Conservation (phyloP, 2,113 vertebrate genomes). For the Dasypus novemcinctus region DNA sequence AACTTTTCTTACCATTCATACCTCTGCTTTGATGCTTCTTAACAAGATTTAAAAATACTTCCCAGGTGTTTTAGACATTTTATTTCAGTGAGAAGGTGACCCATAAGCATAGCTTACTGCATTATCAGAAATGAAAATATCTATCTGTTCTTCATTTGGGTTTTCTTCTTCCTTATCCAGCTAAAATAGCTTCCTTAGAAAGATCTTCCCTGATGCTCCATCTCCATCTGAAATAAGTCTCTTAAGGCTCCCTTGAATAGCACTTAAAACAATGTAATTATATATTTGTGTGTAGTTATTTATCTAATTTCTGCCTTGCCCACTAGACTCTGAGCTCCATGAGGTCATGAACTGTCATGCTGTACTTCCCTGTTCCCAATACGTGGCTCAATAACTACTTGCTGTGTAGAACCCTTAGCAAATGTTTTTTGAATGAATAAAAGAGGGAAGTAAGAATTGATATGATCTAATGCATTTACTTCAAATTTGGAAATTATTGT, state of each 20-base stretch:
- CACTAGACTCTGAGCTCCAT: not conserved
- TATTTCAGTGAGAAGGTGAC: not conserved
- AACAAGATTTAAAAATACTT: not conserved
- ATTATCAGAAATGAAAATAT: not conserved
- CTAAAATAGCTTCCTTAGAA: not conserved
- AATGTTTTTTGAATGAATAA: not conserved
- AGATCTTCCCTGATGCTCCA: not conserved
- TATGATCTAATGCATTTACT: not conserved
- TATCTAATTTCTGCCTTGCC: not conserved
- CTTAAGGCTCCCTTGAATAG: not conserved
- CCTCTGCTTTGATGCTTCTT: not conserved
- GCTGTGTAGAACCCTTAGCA: not conserved
- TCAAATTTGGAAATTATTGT: not conserved
- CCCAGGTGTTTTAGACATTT: not conserved
- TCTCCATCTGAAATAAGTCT: not conserved
- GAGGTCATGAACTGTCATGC: not conserved
- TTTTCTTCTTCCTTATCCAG: not conserved
- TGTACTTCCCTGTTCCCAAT: not conserved
- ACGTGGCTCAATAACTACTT: fast-evolving
- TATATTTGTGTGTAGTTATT: not conserved
- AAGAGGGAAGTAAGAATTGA: not conserved
- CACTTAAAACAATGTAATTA: not conserved
- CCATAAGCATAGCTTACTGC: not conserved
- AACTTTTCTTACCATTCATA: not conserved
- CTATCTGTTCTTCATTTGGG: not conserved